phyloP scores from a whole-genome alignment of 2,797 vertebrate genomes.

The Harpagifer antarcticus region DNA sequence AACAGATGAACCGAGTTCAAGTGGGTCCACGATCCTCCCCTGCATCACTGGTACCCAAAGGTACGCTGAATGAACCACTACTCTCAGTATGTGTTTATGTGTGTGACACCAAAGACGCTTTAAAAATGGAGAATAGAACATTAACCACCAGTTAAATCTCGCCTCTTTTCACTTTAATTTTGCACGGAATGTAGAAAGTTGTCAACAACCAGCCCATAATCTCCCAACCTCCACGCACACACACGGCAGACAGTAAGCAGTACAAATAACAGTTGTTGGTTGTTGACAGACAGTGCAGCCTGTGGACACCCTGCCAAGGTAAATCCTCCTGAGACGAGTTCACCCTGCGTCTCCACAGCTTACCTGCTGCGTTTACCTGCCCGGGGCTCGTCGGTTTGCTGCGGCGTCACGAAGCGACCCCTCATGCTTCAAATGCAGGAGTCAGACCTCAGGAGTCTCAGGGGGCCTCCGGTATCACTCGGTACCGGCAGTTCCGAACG shows the following conservation, averaged over 20 bases:
- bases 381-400: constrained; percentile 41
- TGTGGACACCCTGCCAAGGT: constrained; percentile 65
- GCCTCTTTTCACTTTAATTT: neutral
- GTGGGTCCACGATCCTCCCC: constrained; percentile 37
- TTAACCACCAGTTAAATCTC: neutral
- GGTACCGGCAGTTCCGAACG: constrained; percentile 66
- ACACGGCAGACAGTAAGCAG: constrained; percentile 22
- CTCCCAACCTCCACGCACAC: constrained; percentile 6
- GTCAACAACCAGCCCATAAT: constrained; percentile 47
- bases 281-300: constrained; percentile 69
- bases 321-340: constrained; percentile 73
- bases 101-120: neutral
- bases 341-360: constrained; percentile 49
- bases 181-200: constrained; percentile 29
- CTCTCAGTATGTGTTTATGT: neutral
- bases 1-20: constrained; percentile 43
- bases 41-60: constrained; percentile 28
- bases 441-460: constrained; percentile 38
- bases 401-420: constrained; percentile 44
- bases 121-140: neutral
- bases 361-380: constrained; percentile 75
- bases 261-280: constrained; percentile 68
- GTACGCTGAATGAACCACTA: constrained; percentile 3
- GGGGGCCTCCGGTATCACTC: constrained; percentile 50
- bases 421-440: constrained; percentile 45